Base-by-base conservation (phyloP, 2,797 vertebrate genomes). In the Cryptoblepharus egeriae region DNA sequence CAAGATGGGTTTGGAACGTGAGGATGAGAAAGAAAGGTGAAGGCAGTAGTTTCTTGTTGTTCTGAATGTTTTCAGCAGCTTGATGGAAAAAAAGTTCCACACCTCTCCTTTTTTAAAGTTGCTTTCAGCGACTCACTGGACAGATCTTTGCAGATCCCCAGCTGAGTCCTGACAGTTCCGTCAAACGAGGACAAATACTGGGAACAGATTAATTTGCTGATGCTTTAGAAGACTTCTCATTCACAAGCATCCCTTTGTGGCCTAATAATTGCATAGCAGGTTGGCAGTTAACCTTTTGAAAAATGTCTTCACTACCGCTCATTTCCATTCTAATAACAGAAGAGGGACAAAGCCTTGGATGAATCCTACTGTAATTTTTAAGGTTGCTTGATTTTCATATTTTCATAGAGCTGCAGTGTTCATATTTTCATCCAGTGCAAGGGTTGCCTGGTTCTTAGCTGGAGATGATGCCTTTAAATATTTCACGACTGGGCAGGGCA, bases 181-280 rank as follows among this genome's bases (percentile, higher is more conserved):
- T n/a, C 69, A 55, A 69, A 60, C 49, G 30, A 52, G 26, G 68
- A 84, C 75, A 37, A 22, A 61, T 75, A 15, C 32, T 69, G 22
- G 63, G 61, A 84, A 79, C 20, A 69, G 57, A 75, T 84, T 75
- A 84, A 65, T 30, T 69, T 16, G 39, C 35, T 65, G 18, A n/a
- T 65, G 35, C 37, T 78, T 65, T 78, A 24, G 24, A 78, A 64
- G 30, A 35, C 6, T 20, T 65, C 58, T 52, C 49, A 55, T 72
- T 72, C 63, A 65, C 45, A 83, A 68, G 42, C 52, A 71, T 15
- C 37, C 32, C 45, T 72, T 67, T 84, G 70, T 73, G 55, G 15
- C 32, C 9, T 70, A 22, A 78, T 39, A 42, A 75, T 45, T 15
- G 52, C 42, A 15, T 15, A 55, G 32, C 8, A 16, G 6, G 45